Base-by-base conservation (phyloP, 2,113 vertebrate genomes). In the Hypocryptadius cinnamomeus region DNA sequence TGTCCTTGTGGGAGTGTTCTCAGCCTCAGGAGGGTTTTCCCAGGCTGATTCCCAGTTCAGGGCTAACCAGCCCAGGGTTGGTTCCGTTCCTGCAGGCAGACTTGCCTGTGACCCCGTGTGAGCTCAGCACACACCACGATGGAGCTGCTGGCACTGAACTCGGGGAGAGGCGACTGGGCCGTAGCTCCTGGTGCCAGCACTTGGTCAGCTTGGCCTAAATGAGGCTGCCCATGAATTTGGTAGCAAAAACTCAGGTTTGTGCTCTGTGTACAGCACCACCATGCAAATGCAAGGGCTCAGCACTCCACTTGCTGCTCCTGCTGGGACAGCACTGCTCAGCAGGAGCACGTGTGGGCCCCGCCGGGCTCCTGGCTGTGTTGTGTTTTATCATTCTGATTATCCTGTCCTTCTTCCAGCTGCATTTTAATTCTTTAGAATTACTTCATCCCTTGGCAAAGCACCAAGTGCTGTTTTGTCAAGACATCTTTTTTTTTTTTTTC, bases 381-480 rank as follows among this genome's bases (percentile, higher is more conserved):
- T 54, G n/a, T 27, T 92, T 93, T 86, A 88, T 90, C 68, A 8
- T 78, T 92, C 70, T 86, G 54, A 92, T 94, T 82, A 89, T 64
- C 74, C 63, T 85, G 15, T 89, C 78, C 85, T 89, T 86, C 85
- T 78, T 91, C 70, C 77, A 85, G 85, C 90, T 95, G 73, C 84
- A 81, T 76, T 94, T 94, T 90, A 87, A 85, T 96, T 57, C 61
- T n/a, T 80, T 13, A 48, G 57, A 42, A 60, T 15, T 1, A 92
- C 91, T 96, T 93, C 31, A 16, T 76, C 78, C 74, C 74, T 45
- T 92, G 92, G 96, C 82, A 2, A 57, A 89, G 37, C 45, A 87
- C 74, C 93, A 89, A 72, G 66, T 45, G 25, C 72, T 89, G 63
- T 91, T 89, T 95, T 85, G 85, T 89, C 48, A 87, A 95, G 90